Base-by-base conservation (phyloP, 2,888 invertebrate species). In the Ellobium chinense region DNA sequence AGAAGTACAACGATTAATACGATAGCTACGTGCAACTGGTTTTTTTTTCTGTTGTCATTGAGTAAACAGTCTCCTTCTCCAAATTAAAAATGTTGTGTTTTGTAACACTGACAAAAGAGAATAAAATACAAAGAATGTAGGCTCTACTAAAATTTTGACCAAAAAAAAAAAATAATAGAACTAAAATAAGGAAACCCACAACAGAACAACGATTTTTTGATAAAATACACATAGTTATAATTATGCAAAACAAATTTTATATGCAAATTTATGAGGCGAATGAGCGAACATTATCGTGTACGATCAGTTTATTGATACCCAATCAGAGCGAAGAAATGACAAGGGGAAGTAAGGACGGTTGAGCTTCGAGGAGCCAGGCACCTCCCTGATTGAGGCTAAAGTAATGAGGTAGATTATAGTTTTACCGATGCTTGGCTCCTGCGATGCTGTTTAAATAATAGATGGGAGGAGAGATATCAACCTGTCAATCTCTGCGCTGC, bases 361-460 rank as follows among this genome's bases (percentile, higher is more conserved):
- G 46, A n/a, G 24, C 36, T 27, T 37, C 56, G 37, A 24, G 34
- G 46, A 63, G 72, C 36, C 65, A 74, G 78, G 78, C 36, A 70
- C 62, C 69, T 70, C 34, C 54, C 62, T 70, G 70, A 70, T 46
- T 18, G 58, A 77, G 39, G 56, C 77, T 77, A 37, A 58, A 21
- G n/a, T 58, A 31, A 34, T 70, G 78, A 70, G 69, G 70, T 78
- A 78, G 70, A 62, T 62, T 62, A 37, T 56, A 5, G 54, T 56
- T 46, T 54, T 46, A 58, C 18, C 21, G 62, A 34, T 70, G 27
- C 62, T 66, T 65, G 76, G 54, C 76, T 74, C 31, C 63, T 21
- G 37, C 18, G 39, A 18, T 29, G 39, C 29, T 18, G 18, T 9
- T 56, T 14, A 37, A 58, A 65, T 46, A 46, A 12, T 7, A 46